These are phyloP conservation scores for Suncus etruscus DNA, from an alignment of 2,113 vertebrate genomes.

Conservation along the genomic window DNA sequence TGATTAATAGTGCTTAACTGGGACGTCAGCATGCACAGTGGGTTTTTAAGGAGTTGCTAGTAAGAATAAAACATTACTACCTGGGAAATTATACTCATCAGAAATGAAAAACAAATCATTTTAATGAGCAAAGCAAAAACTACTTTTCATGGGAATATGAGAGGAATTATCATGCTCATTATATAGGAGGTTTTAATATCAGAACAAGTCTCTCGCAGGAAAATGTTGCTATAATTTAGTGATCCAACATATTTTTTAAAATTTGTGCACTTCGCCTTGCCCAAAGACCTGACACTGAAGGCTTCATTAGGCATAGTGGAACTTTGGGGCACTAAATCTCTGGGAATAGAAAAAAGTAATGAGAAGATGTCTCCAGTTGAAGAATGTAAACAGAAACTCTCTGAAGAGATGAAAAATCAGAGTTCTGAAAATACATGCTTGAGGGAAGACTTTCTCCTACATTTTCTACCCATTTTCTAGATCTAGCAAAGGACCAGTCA, in stretches of 20 bases:
- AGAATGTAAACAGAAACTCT: background rate
- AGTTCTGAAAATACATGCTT: background rate
- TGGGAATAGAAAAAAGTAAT: background rate
- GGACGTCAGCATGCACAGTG: constrained; percentile 51
- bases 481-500: background rate
- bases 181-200: constrained; percentile 56
- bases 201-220: constrained; percentile 32
- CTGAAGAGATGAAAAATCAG: background rate
- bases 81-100: constrained; percentile 76
- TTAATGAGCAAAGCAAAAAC: constrained; percentile 66
- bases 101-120: constrained; percentile 76
- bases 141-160: background rate
- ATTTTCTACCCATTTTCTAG: background rate
- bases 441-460: background rate
- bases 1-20: constrained; percentile 80
- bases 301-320: background rate
- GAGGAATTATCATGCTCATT: constrained; percentile 40
- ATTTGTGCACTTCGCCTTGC: background rate
- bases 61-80: constrained; percentile 70
- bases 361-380: background rate
- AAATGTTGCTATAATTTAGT: constrained; percentile 58
- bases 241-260: constrained; percentile 53
- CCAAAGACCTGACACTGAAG: constrained; percentile 37
- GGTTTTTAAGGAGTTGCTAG: constrained; percentile 61
- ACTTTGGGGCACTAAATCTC: background rate